Evolutionary conservation across 2,797 vertebrate genomes (phyloP).

Genomic region (Melanitta fusca): DNA sequence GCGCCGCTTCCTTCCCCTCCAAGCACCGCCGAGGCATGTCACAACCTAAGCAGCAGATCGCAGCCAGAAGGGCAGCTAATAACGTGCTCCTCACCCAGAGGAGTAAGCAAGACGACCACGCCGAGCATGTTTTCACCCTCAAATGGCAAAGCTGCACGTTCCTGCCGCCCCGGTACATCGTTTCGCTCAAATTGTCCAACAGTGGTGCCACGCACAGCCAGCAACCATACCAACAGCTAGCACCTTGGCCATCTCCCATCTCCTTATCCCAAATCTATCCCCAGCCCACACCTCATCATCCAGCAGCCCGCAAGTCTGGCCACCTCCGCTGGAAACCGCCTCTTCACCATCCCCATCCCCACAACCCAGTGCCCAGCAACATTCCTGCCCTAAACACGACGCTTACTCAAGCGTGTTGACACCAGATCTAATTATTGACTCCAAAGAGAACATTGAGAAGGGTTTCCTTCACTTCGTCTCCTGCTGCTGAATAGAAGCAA

Average conservation of each 20-base stretch:
- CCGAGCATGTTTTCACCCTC: background rate
- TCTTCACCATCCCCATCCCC: background rate
- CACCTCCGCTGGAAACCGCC: background rate
- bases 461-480: background rate
- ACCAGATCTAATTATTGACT: background rate
- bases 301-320: background rate
- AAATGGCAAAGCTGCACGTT: background rate
- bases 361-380: background rate
- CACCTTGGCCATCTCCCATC: background rate
- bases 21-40: background rate
- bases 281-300: background rate
- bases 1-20: constrained; percentile 40
- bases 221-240: background rate
- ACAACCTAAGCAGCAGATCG: background rate
- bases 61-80: background rate
- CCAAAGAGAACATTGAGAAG: background rate
- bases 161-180: fast-evolving
- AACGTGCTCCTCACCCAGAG: too few species aligned
- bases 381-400: background rate
- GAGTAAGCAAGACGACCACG: background rate
- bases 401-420: background rate
- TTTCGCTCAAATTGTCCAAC: background rate
- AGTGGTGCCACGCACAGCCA: background rate
- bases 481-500: background rate
- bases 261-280: background rate